These are phyloP conservation scores for Microhierax caerulescens DNA, from an alignment of 2,797 vertebrate genomes.

Conservation along the genomic window DNA sequence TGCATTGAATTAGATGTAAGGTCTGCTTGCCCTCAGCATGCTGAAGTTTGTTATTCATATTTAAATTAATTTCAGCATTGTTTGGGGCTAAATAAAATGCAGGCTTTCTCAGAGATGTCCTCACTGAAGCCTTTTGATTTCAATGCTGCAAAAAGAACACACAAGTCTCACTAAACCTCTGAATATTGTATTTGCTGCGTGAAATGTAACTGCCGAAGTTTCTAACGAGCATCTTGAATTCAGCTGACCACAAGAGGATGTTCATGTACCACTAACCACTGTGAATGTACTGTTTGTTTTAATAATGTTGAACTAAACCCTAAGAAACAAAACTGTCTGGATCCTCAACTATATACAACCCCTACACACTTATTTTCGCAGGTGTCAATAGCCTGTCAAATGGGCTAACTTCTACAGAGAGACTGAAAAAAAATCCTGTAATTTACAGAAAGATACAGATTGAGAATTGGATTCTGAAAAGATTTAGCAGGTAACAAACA, in stretches of 20 bases:
- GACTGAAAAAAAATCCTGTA: no score
- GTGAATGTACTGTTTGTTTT: no score
- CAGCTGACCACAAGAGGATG: neutral
- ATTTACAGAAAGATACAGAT: accelerated
- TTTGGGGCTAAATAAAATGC: neutral
- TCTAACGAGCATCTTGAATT: neutral
- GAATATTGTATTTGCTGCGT: accelerated
- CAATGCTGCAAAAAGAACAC: neutral
- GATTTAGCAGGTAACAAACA: neutral
- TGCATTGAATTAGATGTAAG: neutral
- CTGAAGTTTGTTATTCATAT: neutral
- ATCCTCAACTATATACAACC: neutral
- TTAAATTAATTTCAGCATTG: neutral
- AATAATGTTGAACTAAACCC: neutral
- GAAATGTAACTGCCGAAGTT: neutral
- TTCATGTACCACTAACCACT: accelerated
- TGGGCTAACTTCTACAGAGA: neutral
- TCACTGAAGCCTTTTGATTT: neutral
- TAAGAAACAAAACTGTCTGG: accelerated
- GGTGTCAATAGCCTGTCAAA: neutral
- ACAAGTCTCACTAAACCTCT: neutral
- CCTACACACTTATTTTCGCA: neutral
- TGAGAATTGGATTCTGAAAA: neutral
- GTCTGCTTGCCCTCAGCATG: neutral
- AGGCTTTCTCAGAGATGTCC: neutral